Percentiles rank a stretch among this genome's conserved stretches.
phyloP scores from a whole-genome alignment of 2,888 invertebrate genomes.

The Cephus runcator region DNA sequence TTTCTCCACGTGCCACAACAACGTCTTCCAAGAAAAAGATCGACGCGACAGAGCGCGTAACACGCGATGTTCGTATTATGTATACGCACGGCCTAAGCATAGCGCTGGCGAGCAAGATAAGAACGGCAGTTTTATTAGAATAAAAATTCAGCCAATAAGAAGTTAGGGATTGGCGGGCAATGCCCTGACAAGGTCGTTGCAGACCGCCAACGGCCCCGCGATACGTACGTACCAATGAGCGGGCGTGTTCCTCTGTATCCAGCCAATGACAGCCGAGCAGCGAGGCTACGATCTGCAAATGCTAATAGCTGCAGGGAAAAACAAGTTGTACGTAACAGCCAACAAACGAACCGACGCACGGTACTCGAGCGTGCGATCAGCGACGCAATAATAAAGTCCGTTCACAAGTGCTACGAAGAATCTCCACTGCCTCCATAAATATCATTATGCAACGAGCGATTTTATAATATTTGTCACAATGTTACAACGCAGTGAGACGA shows the following conservation, averaged over 20 bases:
- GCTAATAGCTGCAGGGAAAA: constrained; percentile 16
- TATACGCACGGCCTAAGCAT: neutral
- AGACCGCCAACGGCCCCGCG: constrained; percentile 31
- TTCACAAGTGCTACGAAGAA: neutral
- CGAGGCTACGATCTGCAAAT: constrained; percentile 57
- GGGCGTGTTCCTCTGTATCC: neutral
- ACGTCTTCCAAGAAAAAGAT: neutral
- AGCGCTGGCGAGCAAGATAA: constrained; percentile 19
- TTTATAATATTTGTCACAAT: neutral
- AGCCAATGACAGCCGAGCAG: constrained; percentile 61
- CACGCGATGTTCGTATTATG: neutral
- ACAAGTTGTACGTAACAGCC: constrained; percentile 13
- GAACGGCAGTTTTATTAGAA: constrained; percentile 28
- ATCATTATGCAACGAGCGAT: neutral
- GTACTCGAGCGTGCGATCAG: neutral
- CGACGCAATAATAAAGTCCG: neutral
- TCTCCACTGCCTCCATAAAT: neutral
- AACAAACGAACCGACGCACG: neutral
- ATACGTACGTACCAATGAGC: constrained; percentile 4
- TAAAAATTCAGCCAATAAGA: constrained; percentile 34
- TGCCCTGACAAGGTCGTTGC: constrained; percentile 60
- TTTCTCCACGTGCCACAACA: neutral
- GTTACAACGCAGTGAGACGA: neutral
- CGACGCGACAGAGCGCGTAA: neutral
- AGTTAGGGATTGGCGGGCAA: constrained; percentile 54